Evolutionary conservation across 92 coral and sea anemone genomes (phyloP).

Genomic region (Galaxea fascicularis): DNA sequence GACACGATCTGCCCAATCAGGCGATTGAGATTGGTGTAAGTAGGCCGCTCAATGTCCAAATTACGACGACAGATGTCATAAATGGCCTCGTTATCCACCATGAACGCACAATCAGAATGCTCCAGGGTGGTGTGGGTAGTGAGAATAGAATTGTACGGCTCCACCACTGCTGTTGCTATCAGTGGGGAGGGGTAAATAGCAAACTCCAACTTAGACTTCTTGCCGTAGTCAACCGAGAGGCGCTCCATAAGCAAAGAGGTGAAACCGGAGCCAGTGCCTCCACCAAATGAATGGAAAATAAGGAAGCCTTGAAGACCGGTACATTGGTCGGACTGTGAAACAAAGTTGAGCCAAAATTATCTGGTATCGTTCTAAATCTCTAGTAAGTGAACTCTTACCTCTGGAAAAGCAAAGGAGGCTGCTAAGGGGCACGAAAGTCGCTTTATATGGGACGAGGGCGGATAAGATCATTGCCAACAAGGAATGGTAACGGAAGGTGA

Average conservation of each 20-base stretch:
- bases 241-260: slow-evolving; percentile 76
- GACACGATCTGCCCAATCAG: slow-evolving; percentile 88
- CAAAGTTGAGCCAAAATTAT: background rate
- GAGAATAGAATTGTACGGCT: slow-evolving; percentile 82
- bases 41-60: slow-evolving; percentile 82
- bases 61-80: slow-evolving; percentile 92
- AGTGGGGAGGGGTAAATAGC: slow-evolving; percentile 81
- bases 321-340: slow-evolving; percentile 82
- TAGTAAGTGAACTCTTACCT: background rate
- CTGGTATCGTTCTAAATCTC: background rate
- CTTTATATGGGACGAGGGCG: no score
- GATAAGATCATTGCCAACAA: no score
- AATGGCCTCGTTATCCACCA: slow-evolving; percentile 94
- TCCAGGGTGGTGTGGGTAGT: slow-evolving; percentile 91
- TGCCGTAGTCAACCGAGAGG: slow-evolving; percentile 85
- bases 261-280: slow-evolving; percentile 86
- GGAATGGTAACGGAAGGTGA: no score
- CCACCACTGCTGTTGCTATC: slow-evolving; percentile 82
- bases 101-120: slow-evolving; percentile 93
- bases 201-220: slow-evolving; percentile 84
- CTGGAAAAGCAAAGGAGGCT: background rate
- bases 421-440: no score
- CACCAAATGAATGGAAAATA: slow-evolving; percentile 85
- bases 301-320: slow-evolving; percentile 90
- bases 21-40: slow-evolving; percentile 78